These are phyloP conservation scores for Empis livida DNA, from an alignment of 2,888 invertebrate species.

Conservation along the genomic window DNA sequence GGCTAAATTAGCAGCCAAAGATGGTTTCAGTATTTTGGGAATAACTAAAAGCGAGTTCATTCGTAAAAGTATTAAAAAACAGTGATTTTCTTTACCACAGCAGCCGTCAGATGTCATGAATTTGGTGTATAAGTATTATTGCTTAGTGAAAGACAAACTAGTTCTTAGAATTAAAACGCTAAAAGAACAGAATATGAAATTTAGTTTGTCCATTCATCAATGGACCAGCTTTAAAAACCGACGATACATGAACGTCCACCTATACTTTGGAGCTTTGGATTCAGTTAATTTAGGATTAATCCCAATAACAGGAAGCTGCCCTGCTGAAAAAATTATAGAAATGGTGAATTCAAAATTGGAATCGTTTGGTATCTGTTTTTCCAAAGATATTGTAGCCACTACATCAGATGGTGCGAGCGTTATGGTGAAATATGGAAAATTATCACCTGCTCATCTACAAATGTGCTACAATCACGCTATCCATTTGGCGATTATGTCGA, in stretches of 20 bases:
- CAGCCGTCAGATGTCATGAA: background rate
- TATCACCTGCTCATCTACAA: background rate
- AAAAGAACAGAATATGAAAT: too few relatives aligned
- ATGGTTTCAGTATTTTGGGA: too few relatives aligned
- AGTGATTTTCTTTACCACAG: too few relatives aligned
- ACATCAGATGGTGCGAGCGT: background rate
- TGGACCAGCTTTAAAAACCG: background rate
- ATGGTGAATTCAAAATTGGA: background rate
- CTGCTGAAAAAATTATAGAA: background rate
- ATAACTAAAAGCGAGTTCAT: too few relatives aligned
- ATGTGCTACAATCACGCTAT: background rate
- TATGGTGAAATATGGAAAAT: background rate
- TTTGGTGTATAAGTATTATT: background rate
- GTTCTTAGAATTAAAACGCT: too few relatives aligned
- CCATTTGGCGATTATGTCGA: background rate
- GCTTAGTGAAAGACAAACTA: background rate
- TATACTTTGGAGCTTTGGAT: background rate
- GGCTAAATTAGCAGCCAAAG: too few relatives aligned
- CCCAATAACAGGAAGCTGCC: background rate
- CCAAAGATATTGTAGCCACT: background rate
- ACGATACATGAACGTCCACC: background rate
- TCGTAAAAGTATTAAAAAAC: too few relatives aligned
- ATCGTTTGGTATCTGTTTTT: background rate
- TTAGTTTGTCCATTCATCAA: background rate
- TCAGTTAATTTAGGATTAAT: background rate